Evolutionary conservation across 2,888 invertebrate genomes (phyloP).

Genomic region (Mylabris sibirica): DNA sequence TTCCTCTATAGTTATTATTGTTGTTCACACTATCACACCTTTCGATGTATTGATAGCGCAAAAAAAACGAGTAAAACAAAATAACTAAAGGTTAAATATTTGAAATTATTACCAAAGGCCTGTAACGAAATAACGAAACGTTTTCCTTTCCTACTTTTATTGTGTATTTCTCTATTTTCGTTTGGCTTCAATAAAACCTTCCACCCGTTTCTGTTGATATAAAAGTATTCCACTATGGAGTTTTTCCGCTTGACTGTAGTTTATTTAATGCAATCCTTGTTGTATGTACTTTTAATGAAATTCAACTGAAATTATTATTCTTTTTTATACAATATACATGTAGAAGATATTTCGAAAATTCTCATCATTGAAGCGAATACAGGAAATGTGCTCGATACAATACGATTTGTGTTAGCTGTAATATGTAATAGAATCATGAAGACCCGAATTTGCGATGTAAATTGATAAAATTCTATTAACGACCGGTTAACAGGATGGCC

Average conservation of each 20-base stretch:
- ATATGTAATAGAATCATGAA: too few relatives aligned
- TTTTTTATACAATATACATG: too few relatives aligned
- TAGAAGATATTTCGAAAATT: neutral
- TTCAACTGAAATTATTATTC: neutral
- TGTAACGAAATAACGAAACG: neutral
- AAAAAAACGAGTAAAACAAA: neutral
- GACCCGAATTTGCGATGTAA: neutral
- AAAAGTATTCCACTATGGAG: neutral
- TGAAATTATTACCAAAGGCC: neutral
- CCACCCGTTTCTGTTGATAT: too few relatives aligned
- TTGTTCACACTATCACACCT: slow-evolving; percentile 9
- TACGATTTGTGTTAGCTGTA: too few relatives aligned
- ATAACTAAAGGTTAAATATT: neutral
- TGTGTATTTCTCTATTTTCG: neutral
- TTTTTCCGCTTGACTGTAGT: neutral
- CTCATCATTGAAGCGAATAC: neutral
- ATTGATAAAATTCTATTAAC: neutral
- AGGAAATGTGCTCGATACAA: too few relatives aligned
- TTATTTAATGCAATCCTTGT: neutral
- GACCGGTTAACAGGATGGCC: neutral
- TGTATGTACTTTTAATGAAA: neutral
- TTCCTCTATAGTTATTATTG: neutral
- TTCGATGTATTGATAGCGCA: slow-evolving; percentile 11
- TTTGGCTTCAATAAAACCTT: neutral
- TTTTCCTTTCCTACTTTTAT: neutral